Base-by-base conservation (phyloP, 2,888 invertebrate genomes). In the Phania funesta region DNA sequence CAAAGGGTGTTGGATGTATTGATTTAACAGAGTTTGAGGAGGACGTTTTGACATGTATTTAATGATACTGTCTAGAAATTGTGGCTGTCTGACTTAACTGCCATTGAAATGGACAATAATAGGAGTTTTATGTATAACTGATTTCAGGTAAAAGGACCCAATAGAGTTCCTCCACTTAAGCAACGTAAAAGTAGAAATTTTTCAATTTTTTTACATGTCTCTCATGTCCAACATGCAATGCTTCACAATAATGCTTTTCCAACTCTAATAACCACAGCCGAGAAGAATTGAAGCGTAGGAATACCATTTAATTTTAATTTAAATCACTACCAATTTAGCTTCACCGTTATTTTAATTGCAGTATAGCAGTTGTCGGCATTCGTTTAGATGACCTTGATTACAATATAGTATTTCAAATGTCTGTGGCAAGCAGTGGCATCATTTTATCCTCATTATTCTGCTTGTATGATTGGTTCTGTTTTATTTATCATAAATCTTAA, bases 401-500 rank as follows among this genome's bases (percentile, higher is more conserved):
- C 4, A 13, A 38, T 58, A 73, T 32, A 65, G 58, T 58, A 64
- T 78, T 67, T 60, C 2, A 0, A 54, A 6, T 4, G 41, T n/a
- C 16, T 44, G 16, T 13, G 3, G 11, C 26, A 24, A 56, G 20
- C 22, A 44, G 1, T 8, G 11, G 9, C 65, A 75, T 20, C 56
- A 38, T 46, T 35, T 29, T 9, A 41, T 48, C 8, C 65, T 38
- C 11, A 9, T 44, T 50, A 16, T 35, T 22, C 16, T 35, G 1
- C 8, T 18, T 24, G 38, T 38, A 52, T 52, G 54, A 54, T 75
- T 38, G 13, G 4, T 46, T 52, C 32, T 76, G 24, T 58, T 60
- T 67, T 56, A 65, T 65, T 82, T 70, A 78, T 78, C 74, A 82
- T 82, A 82, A 82, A 82, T 82, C 78, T 82, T 70, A 74, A 78